Evolutionary conservation across 2,888 invertebrate genomes (phyloP), one percentile per base, ranked within the genome.

Genomic region (Idaea biselata): DNA sequence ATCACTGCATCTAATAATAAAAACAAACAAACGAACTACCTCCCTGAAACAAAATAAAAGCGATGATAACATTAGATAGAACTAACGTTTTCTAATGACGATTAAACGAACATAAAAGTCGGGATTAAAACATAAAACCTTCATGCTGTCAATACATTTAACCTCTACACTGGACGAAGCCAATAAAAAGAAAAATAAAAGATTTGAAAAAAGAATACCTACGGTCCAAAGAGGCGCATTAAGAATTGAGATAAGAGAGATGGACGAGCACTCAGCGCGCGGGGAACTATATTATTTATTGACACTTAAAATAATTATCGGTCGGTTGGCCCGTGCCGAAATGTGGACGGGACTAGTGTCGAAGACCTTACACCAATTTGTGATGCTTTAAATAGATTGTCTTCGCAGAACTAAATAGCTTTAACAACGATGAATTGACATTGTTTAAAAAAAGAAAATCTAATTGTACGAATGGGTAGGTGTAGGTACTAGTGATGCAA

Each of bases 221-320:
- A 25, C 25, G 25, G 82, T 85, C 87, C 86, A 89, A 91, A 91
- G 91, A 91, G 91, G 88, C 90, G 87, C 92, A 91, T 92, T 92
- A 92, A 91, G 91, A 88, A 87, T 88, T 85, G 89, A 90, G 92
- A 92, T 92, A 92, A 92, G 86, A 87, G 86, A 91, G 91, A 91
- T 86, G 91, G 89, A 91, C 89, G 91, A 87, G 89, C 91, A 92
- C 92, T 91, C 92, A 91, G 76, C 77, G 84, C 81, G 81, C 87
- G 86, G 84, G 79, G 83, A 80, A 86, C 88, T 91, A 89, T 91
- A 91, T 92, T 91, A 91, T 92, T 92, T 92, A 92, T 92, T 92
- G 91, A 92, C 91, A 91, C 91, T 92, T 90, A 90, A 91, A 91
- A 89, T 91, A 91, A 92, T 91, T 91, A 90, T 84, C 78, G 80